Evolutionary conservation across 2,888 invertebrate species (phyloP), one percentile per base, ranked within the genome.

Genomic region (Dicyrtoma fusca): DNA sequence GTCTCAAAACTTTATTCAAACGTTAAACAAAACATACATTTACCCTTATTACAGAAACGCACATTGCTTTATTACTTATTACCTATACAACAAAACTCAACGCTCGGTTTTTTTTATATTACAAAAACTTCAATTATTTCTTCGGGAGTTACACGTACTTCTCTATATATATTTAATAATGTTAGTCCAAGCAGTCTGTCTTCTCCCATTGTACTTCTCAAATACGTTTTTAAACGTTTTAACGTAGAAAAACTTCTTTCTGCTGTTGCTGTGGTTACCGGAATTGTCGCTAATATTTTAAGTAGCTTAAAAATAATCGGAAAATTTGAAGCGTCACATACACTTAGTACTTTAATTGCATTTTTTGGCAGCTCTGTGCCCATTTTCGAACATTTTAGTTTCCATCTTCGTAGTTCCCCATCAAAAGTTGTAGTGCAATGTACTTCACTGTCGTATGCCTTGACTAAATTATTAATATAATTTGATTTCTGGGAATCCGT

Each of bases 171-270:
- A 8, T n/a, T 53, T 10, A 53, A 19, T 8, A 53, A 8, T 14
- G 19, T 17, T 10, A 53, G 21, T 19, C 53, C 53, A 2, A 17
- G 10, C n/a, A 53, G 53, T 17, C 53, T n/a, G 3, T 17, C 17
- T 19, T 53, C 53, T 17, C 17, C n/a, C 11, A 19, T 53, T 10
- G 17, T 53, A 19, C 19, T 53, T 53, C 53, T 53, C 19, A 53
- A 53, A 8, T 53, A 53, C 3, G 53, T 17, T 8, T 53, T 53
- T 4, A 59, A 26, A 14, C 59, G 49, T n/a, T 25, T 45, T 25
- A 64, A 49, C 11, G 49, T 23, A 4, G 64, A 64, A 23, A 64
- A 64, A 6, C 13, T 64, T 8, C 64, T 2, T 25, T 64, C 64
- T 45, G 64, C 25, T 2, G 64, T 64, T 11, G 23, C 19, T 4